Evolutionary conservation across 2,888 invertebrate species (phyloP).

Genomic region (Drosophila pseudotalamancana): DNA sequence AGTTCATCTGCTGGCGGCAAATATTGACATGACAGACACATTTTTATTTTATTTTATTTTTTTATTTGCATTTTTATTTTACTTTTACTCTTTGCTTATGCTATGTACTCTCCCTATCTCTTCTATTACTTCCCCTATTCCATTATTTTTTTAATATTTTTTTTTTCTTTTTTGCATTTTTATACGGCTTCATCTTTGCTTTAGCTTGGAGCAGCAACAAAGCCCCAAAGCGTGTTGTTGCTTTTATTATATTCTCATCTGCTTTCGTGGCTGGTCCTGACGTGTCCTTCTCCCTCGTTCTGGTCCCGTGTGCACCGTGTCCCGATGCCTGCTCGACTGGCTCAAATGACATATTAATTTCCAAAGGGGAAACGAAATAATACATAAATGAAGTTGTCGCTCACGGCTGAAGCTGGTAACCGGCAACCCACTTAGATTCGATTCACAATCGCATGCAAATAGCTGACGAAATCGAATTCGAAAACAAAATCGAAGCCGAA

Average conservation of each 20-base stretch:
- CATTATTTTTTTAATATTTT: constrained; percentile 13
- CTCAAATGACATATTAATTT: constrained; percentile 80
- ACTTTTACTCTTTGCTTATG: constrained; percentile 61
- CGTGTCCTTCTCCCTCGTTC: constrained; percentile 28
- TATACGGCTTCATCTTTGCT: constrained; percentile 47
- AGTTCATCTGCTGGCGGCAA: constrained; percentile 81
- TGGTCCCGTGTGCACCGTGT: constrained; percentile 5
- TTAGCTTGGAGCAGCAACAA: constrained; percentile 15
- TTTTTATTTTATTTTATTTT: constrained; percentile 81
- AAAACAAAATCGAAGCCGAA: too few species aligned
- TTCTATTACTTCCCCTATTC: not conserved
- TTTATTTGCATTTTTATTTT: constrained; percentile 79
- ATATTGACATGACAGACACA: constrained; percentile 82
- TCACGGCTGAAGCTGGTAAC: constrained; percentile 40
- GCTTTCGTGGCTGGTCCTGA: constrained; percentile 18
- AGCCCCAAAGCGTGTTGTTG: constrained; percentile 54
- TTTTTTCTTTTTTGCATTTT: constrained; percentile 33
- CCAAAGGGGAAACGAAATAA: constrained; percentile 78
- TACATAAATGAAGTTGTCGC: constrained; percentile 75
- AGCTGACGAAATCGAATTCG: constrained; percentile 53
- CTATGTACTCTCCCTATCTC: constrained; percentile 2
- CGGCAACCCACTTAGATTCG: constrained; percentile 34
- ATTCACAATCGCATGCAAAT: constrained; percentile 67
- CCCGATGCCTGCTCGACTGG: constrained; percentile 42
- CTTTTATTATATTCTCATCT: constrained; percentile 43